Conservation (phyloP, 2,113 vertebrate species). For the Atractosteus spatula region DNA sequence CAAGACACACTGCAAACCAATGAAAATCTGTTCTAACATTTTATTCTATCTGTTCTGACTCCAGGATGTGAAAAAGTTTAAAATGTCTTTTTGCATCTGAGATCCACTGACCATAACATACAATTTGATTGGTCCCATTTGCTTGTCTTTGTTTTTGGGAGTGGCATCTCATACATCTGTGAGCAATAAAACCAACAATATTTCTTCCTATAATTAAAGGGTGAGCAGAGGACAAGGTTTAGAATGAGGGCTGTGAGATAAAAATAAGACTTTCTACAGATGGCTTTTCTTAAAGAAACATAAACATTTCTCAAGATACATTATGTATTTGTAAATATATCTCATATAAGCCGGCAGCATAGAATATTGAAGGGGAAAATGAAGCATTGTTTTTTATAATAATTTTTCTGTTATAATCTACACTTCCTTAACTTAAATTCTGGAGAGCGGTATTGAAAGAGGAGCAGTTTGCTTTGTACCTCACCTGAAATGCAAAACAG, state of each 20-base stretch:
- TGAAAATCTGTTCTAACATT: too few relatives aligned
- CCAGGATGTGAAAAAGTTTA: neutral
- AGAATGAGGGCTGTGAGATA: constrained; percentile 20
- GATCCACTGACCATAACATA: neutral
- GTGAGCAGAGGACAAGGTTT: constrained; percentile 24
- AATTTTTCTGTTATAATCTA: too few relatives aligned
- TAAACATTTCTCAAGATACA: neutral
- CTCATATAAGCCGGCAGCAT: neutral
- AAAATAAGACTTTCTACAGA: constrained; percentile 41
- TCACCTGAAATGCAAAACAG: too few relatives aligned
- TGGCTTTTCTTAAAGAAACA: constrained; percentile 11
- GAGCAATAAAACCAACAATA: constrained; percentile 41
- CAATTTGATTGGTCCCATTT: constrained; percentile 23
- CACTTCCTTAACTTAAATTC: too few relatives aligned
- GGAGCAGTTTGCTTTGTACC: too few relatives aligned
- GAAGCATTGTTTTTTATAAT: too few relatives aligned
- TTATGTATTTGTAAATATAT: neutral
- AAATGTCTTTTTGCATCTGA: neutral
- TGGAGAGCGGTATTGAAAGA: too few relatives aligned
- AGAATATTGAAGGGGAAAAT: too few relatives aligned
- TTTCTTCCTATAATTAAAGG: constrained; percentile 45
- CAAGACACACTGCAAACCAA: too few relatives aligned
- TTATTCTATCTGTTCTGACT: neutral
- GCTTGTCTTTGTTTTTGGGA: constrained; percentile 32
- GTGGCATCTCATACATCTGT: constrained; percentile 36